Evolutionary conservation across 2,888 invertebrate genomes (phyloP).

Genomic region (Epinotia bilunana): DNA sequence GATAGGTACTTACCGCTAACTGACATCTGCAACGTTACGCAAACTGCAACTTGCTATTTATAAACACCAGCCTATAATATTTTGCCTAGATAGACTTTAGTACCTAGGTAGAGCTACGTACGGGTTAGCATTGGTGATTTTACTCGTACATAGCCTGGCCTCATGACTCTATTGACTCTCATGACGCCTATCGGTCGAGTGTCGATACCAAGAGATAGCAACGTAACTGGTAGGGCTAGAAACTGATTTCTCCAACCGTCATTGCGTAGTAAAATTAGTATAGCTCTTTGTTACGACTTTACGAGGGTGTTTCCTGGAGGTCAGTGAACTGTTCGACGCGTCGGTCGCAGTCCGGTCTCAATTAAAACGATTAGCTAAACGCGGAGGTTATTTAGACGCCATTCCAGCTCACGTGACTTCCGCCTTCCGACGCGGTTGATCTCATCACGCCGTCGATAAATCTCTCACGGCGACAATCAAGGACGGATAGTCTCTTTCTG

Average conservation of each 20-base stretch:
- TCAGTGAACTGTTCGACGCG: constrained; percentile 56
- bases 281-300: constrained; percentile 8
- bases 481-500: constrained; percentile 3
- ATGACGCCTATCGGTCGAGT: constrained; percentile 1
- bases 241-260: background rate
- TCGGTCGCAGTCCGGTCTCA: constrained; percentile 7
- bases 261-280: background rate
- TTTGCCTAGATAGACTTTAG: constrained; percentile 13
- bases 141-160: background rate
- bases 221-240: background rate
- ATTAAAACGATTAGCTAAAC: constrained; percentile 29
- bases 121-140: constrained; percentile 6
- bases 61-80: constrained; percentile 1
- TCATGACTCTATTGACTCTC: too few species aligned
- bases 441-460: constrained; percentile 24
- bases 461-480: constrained; percentile 13
- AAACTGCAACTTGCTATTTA: constrained; percentile 23
- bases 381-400: constrained; percentile 30
- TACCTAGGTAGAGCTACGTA: constrained; percentile 11
- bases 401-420: constrained; percentile 27
- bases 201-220: background rate
- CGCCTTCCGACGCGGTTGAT: constrained; percentile 26
- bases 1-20: background rate
- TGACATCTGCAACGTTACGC: background rate
- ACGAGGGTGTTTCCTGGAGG: constrained; percentile 54